These are phyloP conservation scores for Rhagoletis zephyria DNA, from an alignment of 1,140 invertebrate genomes.

Conservation along the genomic window DNA sequence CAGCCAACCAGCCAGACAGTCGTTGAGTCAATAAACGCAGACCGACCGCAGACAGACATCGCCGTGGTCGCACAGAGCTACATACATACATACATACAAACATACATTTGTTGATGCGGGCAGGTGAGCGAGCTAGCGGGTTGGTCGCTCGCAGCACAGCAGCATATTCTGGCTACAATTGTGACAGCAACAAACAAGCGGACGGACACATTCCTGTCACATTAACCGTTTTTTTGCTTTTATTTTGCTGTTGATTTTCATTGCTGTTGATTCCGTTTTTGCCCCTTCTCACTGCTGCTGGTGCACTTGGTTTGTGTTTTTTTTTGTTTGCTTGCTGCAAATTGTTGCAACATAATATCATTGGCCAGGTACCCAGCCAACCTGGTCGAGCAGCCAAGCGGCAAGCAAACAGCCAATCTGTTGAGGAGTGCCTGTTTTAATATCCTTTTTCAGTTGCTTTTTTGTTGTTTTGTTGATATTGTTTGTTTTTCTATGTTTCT, in stretches of 20 bases:
- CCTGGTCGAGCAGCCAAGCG: neutral
- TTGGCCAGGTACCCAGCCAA: constrained; percentile 29
- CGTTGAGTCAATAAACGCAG: constrained; percentile 34
- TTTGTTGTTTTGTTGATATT: neutral
- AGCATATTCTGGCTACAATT: neutral
- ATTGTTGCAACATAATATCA: constrained; percentile 38
- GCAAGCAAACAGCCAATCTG: neutral
- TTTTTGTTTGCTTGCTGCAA: constrained; percentile 1
- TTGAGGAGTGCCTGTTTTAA: neutral
- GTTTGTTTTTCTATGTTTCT: neutral
- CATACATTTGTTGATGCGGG: neutral
- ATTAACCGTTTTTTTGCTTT: constrained; percentile 38
- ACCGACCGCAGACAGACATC: constrained; percentile 41
- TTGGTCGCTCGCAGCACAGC: neutral
- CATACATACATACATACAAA: too few relatives aligned
- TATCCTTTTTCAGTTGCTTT: neutral
- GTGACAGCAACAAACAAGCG: constrained; percentile 27
- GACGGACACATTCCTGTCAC: constrained; percentile 29
- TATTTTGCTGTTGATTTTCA: constrained; percentile 29
- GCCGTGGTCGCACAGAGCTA: neutral
- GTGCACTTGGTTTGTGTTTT: neutral
- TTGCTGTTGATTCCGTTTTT: constrained; percentile 23
- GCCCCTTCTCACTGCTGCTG: neutral
- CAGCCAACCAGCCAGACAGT: neutral
- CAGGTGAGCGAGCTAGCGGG: neutral